Conservation (phyloP, 2,113 vertebrate species). For the Anguilla rostrata region DNA sequence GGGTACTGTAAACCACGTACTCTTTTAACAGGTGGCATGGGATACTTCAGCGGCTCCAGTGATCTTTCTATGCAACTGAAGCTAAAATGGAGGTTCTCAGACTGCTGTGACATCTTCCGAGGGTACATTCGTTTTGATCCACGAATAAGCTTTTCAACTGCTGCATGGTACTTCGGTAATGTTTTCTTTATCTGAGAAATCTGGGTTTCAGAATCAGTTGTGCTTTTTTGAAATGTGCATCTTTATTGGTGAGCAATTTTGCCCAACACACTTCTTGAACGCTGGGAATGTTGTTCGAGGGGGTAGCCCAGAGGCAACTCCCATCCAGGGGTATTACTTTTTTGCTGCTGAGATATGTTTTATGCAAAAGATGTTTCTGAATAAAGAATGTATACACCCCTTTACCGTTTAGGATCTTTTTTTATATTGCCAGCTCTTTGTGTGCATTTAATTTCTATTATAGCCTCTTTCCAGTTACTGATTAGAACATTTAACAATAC, state of each 20-base stretch:
- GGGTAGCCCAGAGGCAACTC: constrained; percentile 25
- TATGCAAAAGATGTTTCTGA: constrained; percentile 46
- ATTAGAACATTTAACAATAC: too few species aligned
- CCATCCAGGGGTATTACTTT: constrained; percentile 34
- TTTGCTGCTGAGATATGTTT: constrained; percentile 53
- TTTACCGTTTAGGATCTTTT: neutral
- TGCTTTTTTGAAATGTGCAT: constrained; percentile 2
- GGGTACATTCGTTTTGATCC: neutral
- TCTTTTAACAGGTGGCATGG: neutral
- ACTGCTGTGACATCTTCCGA: constrained; percentile 7
- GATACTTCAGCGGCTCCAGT: neutral
- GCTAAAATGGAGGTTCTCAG: neutral
- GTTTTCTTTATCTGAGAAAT: constrained; percentile 2
- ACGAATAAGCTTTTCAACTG: constrained; percentile 19
- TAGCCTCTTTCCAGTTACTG: too few species aligned
- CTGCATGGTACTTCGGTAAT: constrained; percentile 16
- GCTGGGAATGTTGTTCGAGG: constrained; percentile 24
- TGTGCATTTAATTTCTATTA: neutral
- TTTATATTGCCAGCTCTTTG: neutral
- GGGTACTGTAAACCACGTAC: neutral
- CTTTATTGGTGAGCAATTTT: neutral
- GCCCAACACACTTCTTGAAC: constrained; percentile 1
- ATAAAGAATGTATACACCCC: constrained; percentile 65
- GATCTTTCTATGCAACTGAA: constrained; percentile 34
- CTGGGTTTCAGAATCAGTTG: neutral